Evolutionary conservation across 1,140 invertebrate species (phyloP), one percentile per base, ranked within the genome.

Genomic region (Drosophila fuyamai): DNA sequence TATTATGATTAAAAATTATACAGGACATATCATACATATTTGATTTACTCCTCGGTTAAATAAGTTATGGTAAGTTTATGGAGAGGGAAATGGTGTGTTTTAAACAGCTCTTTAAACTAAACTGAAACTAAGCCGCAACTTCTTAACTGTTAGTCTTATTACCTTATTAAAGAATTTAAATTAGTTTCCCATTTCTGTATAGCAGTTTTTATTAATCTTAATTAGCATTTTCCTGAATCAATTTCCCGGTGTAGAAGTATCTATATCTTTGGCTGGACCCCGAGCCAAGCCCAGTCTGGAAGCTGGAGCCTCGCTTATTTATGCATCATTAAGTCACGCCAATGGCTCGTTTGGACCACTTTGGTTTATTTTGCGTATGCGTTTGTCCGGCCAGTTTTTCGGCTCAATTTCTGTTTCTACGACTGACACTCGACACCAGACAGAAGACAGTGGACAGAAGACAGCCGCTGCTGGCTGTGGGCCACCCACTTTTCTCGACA

Each of bases 251-350:
- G 56, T 2, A 10, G 4, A 14, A 35, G 27, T 43, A 57, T 73
- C 57, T 71, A 40, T 51, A 56, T 41, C 44, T 48, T 13, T 18
- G 10, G 51, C 6, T 29, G 29, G 38, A 13, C 23, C n/a, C 38
- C n/a, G 9, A 48, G 9, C 35, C 47, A 76, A 59, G 71, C 50
- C 44, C 65, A 41, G 62, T 35, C 68, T 60, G 48, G 46, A 36
- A 18, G 40, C 46, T 44, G 40, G 41, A 54, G 57, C n/a, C 29
- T 51, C 63, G 66, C 61, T 73, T 81, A 88, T 82, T 88, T 86
- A 86, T 86, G 83, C 79, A 79, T 73, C 79, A 88, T 88, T 86
- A 88, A 88, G 76, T 88, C 83, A 86, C 83, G 83, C 79, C 83
- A 88, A 83, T 88, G 81, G 83, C 66, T 88, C 79, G 83, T 86